A percentile compares a stretch with the other conserved stretches of the same genome.
These are phyloP conservation scores for Xiphorhynchus elegans DNA, from an alignment of 2,113 vertebrate genomes.

Conservation along the genomic window DNA sequence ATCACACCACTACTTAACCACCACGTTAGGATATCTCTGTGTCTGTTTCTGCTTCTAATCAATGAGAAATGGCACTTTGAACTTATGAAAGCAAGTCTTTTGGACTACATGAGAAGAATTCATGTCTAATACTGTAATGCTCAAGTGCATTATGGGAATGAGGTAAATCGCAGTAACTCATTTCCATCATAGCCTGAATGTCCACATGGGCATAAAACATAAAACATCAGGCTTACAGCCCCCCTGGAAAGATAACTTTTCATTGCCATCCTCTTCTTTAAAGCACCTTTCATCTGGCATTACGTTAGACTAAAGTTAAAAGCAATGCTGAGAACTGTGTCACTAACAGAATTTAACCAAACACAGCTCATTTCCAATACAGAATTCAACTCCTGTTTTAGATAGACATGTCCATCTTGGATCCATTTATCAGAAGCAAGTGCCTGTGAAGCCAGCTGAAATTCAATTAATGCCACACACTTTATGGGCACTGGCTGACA, in stretches of 20 bases:
- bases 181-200: neutral
- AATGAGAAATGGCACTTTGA: neutral
- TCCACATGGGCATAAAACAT: neutral
- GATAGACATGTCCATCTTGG: neutral
- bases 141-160: neutral
- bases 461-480: conserved; percentile 56
- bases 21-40: neutral
- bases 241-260: neutral
- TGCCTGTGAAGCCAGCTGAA: conserved; percentile 54
- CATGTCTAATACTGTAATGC: neutral
- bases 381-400: conserved; percentile 38
- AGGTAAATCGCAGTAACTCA: conserved; percentile 17
- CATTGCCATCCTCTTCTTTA: neutral
- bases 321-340: neutral
- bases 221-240: neutral
- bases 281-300: neutral
- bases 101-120: neutral
- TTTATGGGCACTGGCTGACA: conserved; percentile 54
- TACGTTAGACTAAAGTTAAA: neutral
- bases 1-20: neutral
- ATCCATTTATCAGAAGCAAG: conserved; percentile 48
- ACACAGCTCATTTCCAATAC: neutral
- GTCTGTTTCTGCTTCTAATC: conserved; percentile 8
- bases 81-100: neutral
- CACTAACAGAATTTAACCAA: neutral